phyloP scores from a whole-genome alignment of 2,797 vertebrate genomes.

The Sebastes kiyomatsui region DNA sequence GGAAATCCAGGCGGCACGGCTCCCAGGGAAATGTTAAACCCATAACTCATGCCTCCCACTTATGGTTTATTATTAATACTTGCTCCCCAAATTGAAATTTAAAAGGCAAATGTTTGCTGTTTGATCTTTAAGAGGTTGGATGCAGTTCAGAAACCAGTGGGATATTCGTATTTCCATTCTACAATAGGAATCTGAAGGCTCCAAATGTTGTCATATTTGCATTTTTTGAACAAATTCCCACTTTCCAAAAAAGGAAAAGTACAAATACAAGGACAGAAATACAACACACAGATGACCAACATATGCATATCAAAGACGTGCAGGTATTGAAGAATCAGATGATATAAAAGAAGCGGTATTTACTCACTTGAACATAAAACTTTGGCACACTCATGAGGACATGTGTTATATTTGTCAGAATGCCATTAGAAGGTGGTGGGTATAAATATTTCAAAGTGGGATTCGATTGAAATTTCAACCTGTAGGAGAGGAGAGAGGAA shows the following conservation, averaged over 20 bases:
- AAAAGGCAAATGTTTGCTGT: slow-evolving; percentile 75
- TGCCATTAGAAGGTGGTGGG: slow-evolving; percentile 90
- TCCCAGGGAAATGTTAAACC: slow-evolving; percentile 77
- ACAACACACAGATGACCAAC: background rate
- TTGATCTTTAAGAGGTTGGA: slow-evolving; percentile 76
- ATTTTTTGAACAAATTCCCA: slow-evolving; percentile 14
- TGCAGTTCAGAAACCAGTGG: slow-evolving; percentile 56
- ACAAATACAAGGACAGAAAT: background rate
- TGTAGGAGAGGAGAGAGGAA: slow-evolving; percentile 57
- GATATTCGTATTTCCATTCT: slow-evolving; percentile 49
- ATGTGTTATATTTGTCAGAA: slow-evolving; percentile 93
- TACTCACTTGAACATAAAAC: slow-evolving; percentile 95
- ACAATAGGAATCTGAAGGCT: slow-evolving; percentile 26
- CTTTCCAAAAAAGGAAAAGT: background rate
- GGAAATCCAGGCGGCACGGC: slow-evolving; percentile 33
- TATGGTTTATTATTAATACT: slow-evolving; percentile 76
- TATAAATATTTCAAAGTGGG: slow-evolving; percentile 96
- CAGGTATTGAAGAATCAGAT: background rate
- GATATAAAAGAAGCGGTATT: slow-evolving; percentile 13
- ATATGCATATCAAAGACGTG: slow-evolving; percentile 16
- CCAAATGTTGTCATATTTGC: slow-evolving; percentile 8
- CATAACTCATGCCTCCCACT: slow-evolving; percentile 80
- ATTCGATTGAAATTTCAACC: slow-evolving; percentile 92
- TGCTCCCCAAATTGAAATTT: slow-evolving; percentile 68
- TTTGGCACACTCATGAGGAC: slow-evolving; percentile 93